These are phyloP conservation scores for Calameuta filiformis DNA, from an alignment of 2,888 invertebrate species.

Conservation along the genomic window DNA sequence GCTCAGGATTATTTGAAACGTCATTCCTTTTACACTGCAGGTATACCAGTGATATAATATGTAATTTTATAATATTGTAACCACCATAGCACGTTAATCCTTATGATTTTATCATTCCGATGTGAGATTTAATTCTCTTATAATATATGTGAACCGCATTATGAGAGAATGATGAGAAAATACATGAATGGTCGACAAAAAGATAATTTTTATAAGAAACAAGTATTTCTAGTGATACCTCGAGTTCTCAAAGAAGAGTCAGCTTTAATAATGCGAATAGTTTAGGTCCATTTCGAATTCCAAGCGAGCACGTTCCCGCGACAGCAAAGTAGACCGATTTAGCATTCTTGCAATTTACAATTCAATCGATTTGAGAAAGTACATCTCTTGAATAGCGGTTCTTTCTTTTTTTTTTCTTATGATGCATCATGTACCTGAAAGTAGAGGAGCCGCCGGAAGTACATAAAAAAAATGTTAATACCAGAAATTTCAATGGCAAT, in stretches of 20 bases:
- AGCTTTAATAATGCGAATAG: background rate
- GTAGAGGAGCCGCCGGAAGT: background rate
- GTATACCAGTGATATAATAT: background rate
- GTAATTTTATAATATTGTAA: background rate
- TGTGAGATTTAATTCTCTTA: background rate
- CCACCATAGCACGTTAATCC: background rate
- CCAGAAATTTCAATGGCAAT: background rate
- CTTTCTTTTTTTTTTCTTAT: background rate
- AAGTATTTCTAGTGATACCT: background rate
- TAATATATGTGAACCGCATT: background rate
- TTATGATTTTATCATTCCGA: background rate
- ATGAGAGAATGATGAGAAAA: background rate
- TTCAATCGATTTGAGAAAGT: conserved; percentile 4
- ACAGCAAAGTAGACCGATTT: background rate
- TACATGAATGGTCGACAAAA: background rate
- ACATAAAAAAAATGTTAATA: background rate
- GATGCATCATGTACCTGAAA: background rate
- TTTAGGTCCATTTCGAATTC: background rate
- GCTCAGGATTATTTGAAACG: background rate
- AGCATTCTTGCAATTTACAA: background rate
- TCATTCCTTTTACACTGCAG: background rate
- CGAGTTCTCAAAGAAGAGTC: background rate
- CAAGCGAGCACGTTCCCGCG: background rate
- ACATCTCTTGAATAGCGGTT: background rate
- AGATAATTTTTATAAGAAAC: background rate